Evolutionary conservation across 2,888 invertebrate genomes (phyloP).

Genomic region (Chaetogeoica ovagalla): DNA sequence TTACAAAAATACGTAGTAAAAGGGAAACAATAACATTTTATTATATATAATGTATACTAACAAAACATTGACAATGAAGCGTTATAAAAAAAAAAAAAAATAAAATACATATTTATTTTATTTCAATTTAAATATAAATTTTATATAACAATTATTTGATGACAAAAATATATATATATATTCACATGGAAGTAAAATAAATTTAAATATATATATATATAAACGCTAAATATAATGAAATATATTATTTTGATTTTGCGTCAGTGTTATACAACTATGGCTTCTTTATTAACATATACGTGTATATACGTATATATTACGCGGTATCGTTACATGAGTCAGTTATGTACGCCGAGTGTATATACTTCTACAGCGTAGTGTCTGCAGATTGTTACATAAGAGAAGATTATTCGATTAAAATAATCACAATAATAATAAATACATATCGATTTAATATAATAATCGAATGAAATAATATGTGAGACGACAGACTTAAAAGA

Average conservation of each 20-base stretch:
- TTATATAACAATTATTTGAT: no score
- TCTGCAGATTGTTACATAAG: conserved; percentile 32
- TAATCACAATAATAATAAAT: conserved; percentile 1
- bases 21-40: no score
- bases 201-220: no score
- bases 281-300: conserved; percentile 33
- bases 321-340: conserved; percentile 20
- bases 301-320: background rate
- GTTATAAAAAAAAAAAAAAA: no score
- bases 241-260: conserved; percentile 18
- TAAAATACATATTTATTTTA: no score
- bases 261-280: conserved; percentile 25
- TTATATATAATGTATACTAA: no score
- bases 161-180: no score
- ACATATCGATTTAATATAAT: background rate
- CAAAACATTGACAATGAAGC: no score
- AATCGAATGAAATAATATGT: background rate
- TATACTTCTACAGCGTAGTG: background rate
- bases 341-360: background rate
- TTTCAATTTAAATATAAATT: no score
- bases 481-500: background rate
- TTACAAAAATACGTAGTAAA: no score
- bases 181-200: no score
- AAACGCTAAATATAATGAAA: background rate
- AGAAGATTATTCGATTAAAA: conserved; percentile 1